Evolutionary conservation across 2,113 vertebrate species (phyloP).

Genomic region (Copsychus sechellarum): DNA sequence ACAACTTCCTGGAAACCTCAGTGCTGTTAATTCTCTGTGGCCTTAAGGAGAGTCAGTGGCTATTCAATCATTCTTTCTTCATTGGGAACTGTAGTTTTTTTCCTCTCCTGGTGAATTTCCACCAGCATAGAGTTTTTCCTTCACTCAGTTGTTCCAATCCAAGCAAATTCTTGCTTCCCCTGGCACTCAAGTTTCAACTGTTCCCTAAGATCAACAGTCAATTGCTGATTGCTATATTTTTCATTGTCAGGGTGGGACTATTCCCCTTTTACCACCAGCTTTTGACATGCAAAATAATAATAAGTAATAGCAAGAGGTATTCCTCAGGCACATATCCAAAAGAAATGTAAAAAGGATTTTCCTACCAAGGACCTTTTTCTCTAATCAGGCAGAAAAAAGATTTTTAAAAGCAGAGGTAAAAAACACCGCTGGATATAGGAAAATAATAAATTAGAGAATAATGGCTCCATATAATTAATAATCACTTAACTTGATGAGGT

Average conservation of each 20-base stretch:
- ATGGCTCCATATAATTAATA: not conserved
- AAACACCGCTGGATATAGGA: rapidly evolving
- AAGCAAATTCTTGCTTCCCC: not conserved
- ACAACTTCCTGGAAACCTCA: not conserved
- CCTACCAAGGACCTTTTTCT: not conserved
- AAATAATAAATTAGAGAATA: not conserved
- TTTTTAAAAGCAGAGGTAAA: not conserved
- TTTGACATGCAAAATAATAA: not conserved
- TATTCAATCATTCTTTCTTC: conserved; percentile 12
- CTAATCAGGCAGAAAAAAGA: not conserved
- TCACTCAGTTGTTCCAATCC: not conserved
- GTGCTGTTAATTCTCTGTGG: not conserved
- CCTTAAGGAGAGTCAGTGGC: not conserved
- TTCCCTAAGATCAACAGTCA: not conserved
- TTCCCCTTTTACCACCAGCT: not conserved
- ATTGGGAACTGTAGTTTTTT: not conserved
- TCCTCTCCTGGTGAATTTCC: not conserved
- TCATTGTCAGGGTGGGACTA: not conserved
- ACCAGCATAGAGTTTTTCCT: not conserved
- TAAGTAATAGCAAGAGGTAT: not conserved
- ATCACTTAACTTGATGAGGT: not conserved
- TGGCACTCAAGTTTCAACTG: not conserved
- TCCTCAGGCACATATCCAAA: not conserved
- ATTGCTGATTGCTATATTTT: not conserved
- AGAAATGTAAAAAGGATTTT: not conserved